Conservation (phyloP, 2,113 vertebrate species). For the Ailurus styani region DNA sequence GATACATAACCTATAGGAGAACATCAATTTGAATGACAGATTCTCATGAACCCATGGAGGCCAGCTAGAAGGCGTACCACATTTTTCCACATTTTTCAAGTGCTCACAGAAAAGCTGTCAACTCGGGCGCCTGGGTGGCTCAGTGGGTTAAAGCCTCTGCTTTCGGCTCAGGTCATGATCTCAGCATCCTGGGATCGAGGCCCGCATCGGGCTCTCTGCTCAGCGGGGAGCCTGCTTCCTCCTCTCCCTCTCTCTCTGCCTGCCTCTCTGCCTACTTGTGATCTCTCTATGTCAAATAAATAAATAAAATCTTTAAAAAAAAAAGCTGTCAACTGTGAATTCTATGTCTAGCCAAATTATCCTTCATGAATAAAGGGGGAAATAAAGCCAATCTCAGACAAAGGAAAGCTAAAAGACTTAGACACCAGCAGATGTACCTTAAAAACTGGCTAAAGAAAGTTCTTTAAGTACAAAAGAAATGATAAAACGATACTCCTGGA, state of each 20-base stretch:
- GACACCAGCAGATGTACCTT: background rate
- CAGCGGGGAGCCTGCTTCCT: too few relatives aligned
- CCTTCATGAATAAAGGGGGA: background rate
- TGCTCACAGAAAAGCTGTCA: background rate
- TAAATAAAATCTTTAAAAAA: too few relatives aligned
- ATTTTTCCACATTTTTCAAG: background rate
- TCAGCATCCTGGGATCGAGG: too few relatives aligned
- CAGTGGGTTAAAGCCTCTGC: too few relatives aligned
- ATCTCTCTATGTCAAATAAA: too few relatives aligned
- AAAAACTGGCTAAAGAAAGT: background rate
- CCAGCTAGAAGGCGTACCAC: background rate
- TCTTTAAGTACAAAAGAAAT: background rate
- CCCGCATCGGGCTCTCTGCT: too few relatives aligned
- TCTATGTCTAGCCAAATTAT: background rate
- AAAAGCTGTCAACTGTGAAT: background rate
- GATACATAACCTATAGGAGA: background rate
- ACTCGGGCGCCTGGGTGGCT: too few relatives aligned
- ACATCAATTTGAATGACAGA: background rate
- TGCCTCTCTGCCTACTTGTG: too few relatives aligned
- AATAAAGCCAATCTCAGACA: slow-evolving; percentile 14
- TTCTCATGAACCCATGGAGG: background rate
- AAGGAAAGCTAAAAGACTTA: background rate
- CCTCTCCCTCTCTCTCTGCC: too few relatives aligned
- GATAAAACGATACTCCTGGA: background rate
- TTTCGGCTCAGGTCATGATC: too few relatives aligned